Conservation (phyloP, 1,140 invertebrate species). For the Schlechtendalia chinensis region DNA sequence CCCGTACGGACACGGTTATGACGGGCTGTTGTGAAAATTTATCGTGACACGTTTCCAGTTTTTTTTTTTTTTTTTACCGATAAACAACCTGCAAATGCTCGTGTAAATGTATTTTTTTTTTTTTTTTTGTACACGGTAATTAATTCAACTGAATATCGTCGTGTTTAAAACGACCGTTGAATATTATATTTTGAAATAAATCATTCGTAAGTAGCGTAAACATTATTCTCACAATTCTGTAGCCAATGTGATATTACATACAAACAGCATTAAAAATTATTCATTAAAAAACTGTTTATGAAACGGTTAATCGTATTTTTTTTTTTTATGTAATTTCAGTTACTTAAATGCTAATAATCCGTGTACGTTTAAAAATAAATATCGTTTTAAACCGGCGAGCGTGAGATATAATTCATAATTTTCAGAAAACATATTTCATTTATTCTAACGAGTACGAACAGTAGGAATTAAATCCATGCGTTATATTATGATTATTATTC, state of each 20-base stretch:
- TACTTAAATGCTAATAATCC: background rate
- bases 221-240: background rate
- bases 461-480: background rate
- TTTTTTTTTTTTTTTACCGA: slow-evolving; percentile 12
- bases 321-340: background rate
- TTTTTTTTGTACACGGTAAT: background rate
- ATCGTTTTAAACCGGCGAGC: background rate
- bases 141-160: slow-evolving; percentile 10
- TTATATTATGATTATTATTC: too few relatives aligned
- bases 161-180: background rate
- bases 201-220: background rate
- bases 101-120: background rate
- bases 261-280: too few relatives aligned
- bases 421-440: background rate
- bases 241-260: background rate
- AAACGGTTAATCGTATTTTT: background rate
- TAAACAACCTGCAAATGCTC: slow-evolving; percentile 6
- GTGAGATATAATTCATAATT: background rate
- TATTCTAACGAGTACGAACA: background rate
- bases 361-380: slow-evolving; percentile 13
- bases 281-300: background rate
- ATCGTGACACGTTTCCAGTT: slow-evolving; percentile 8
- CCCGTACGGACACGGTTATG: too few relatives aligned
- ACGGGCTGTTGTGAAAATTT: too few relatives aligned
- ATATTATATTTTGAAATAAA: slow-evolving; percentile 2